phyloP scores from a whole-genome alignment of 2,797 vertebrate genomes.

The Hippocampus kuda region DNA sequence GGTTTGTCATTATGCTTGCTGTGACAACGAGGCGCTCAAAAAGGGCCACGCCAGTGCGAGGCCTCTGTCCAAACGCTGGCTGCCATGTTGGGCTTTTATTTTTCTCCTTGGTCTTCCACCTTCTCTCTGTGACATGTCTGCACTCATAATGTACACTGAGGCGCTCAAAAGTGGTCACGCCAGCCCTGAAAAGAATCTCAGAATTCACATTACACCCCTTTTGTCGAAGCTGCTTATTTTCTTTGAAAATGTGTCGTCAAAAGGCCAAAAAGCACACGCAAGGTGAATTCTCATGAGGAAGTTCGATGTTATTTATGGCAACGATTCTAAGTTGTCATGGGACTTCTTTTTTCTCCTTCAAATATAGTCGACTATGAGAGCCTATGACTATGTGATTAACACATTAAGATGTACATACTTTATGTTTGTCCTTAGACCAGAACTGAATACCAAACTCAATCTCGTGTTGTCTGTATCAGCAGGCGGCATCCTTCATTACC shows the following conservation, averaged over 20 bases:
- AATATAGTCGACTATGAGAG: neutral
- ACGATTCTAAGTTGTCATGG: neutral
- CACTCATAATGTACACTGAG: no score
- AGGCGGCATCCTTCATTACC: conserved; percentile 37
- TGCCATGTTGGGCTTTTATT: no score
- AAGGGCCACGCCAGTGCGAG: no score
- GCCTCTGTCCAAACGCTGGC: no score
- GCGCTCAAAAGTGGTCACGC: no score
- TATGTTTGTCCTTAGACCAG: conserved; percentile 6
- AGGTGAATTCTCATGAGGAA: neutral
- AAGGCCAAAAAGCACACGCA: neutral
- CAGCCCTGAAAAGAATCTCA: no score
- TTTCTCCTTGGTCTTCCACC: no score
- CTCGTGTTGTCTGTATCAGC: conserved; percentile 25
- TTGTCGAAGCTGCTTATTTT: no score
- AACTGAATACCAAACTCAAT: neutral
- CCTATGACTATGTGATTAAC: neutral
- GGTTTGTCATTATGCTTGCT: no score
- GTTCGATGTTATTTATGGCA: neutral
- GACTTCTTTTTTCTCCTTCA: neutral
- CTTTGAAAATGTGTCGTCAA: neutral
- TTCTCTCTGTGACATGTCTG: no score
- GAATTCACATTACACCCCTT: no score
- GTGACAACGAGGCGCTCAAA: no score
- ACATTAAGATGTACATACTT: neutral